These are phyloP conservation scores for Nothobranchius kuhntae DNA, from an alignment of 2,113 vertebrate genomes.

Conservation along the genomic window DNA sequence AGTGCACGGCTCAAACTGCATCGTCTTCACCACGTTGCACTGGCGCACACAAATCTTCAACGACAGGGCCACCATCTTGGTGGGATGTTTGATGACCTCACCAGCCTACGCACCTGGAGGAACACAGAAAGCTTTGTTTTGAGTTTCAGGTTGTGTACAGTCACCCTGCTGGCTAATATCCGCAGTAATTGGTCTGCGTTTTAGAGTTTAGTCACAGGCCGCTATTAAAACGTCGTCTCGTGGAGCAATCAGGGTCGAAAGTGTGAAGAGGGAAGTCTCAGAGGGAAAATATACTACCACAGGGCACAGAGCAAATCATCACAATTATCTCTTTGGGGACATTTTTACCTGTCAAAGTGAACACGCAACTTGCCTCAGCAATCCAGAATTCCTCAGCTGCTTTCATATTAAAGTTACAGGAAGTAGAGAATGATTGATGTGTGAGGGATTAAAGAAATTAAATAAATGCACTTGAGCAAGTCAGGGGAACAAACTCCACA, in stretches of 20 bases:
- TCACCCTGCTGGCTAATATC: background rate
- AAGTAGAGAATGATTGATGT: too few species aligned
- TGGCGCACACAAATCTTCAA: slow-evolving; percentile 99
- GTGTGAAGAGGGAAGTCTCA: slow-evolving; percentile 10
- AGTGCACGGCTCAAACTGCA: slow-evolving; percentile 97
- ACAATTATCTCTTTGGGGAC: slow-evolving; percentile 32
- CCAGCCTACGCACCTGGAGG: slow-evolving; percentile 63
- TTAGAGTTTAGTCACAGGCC: background rate
- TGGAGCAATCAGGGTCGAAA: slow-evolving; percentile 13
- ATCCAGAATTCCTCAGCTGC: slow-evolving; percentile 15
- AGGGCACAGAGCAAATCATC: slow-evolving; percentile 27
- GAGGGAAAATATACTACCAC: slow-evolving; percentile 13
- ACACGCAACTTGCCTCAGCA: slow-evolving; percentile 24
- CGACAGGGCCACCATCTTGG: slow-evolving; percentile 94
- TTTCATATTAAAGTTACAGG: background rate
- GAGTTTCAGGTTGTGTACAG: background rate
- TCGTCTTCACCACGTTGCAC: slow-evolving; percentile 98
- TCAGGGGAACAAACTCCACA: too few species aligned
- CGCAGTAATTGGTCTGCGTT: slow-evolving; percentile 2
- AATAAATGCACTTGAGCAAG: too few species aligned
- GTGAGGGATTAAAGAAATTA: slow-evolving; percentile 31
- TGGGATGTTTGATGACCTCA: slow-evolving; percentile 42
- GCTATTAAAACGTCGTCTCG: slow-evolving; percentile 26
- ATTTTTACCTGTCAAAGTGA: slow-evolving; percentile 32
- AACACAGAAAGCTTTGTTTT: slow-evolving; percentile 13